Conservation (phyloP, 2,888 invertebrate genomes). For the Entomobrya proxima region DNA sequence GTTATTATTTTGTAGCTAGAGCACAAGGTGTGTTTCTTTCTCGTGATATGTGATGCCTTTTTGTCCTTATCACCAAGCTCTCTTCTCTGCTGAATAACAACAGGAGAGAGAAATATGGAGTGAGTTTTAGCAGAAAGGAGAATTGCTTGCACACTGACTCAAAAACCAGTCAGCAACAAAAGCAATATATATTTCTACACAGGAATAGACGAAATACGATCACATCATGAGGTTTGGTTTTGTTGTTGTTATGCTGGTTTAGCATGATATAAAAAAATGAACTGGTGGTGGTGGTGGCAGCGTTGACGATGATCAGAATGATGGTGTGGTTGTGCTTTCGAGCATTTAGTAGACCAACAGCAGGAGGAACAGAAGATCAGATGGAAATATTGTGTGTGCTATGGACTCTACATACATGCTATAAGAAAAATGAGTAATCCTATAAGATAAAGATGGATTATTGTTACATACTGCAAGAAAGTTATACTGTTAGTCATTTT, state of each 20-base stretch:
- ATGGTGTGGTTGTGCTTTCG: background rate
- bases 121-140: background rate
- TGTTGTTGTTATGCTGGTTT: constrained; percentile 37
- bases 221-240: too few species aligned
- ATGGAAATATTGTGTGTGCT: background rate
- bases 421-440: background rate
- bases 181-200: too few species aligned
- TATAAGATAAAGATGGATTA: background rate
- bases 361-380: background rate
- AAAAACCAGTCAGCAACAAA: constrained; percentile 28
- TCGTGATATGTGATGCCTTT: too few species aligned
- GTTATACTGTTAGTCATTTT: too few species aligned
- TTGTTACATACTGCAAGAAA: too few species aligned
- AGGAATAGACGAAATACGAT: too few species aligned
- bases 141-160: background rate
- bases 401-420: background rate
- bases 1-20: too few species aligned
- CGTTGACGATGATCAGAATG: too few species aligned
- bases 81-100: background rate
- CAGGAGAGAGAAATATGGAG: background rate
- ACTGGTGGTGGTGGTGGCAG: constrained; percentile 15
- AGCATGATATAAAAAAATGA: constrained; percentile 16
- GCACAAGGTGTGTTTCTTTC: constrained; percentile 10
- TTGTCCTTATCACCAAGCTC: constrained; percentile 11
- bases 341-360: too few species aligned